A percentile compares a stretch with the other conserved stretches of the same genome.
Evolutionary conservation across 2,888 invertebrate species (phyloP).

Genomic region (Drosophila engyochracea): DNA sequence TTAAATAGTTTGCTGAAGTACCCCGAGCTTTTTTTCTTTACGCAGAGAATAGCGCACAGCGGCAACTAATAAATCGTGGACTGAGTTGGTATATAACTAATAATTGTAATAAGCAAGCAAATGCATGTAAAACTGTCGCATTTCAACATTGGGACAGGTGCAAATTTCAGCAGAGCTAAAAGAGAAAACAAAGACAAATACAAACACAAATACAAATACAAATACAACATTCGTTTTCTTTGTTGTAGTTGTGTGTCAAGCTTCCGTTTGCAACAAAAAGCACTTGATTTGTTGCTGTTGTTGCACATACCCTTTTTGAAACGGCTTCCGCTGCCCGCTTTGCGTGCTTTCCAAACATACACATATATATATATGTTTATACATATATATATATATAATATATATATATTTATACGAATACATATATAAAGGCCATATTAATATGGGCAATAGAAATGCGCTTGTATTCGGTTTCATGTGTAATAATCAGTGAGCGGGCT

Average conservation of each 20-base stretch:
- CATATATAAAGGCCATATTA: conserved; percentile 13
- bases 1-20: neutral
- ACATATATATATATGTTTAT: neutral
- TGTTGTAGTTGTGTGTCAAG: conserved; percentile 26
- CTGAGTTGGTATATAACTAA: conserved; percentile 19
- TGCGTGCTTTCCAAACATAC: conserved; percentile 8
- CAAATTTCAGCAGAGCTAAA: conserved; percentile 35
- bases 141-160: conserved; percentile 59
- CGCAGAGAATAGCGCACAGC: neutral
- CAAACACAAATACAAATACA: conserved; percentile 35
- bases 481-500: conserved; percentile 41
- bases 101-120: conserved; percentile 24
- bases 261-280: conserved; percentile 34
- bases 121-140: conserved; percentile 35
- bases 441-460: conserved; percentile 11
- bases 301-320: conserved; percentile 29
- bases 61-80: conserved; percentile 15
- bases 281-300: conserved; percentile 19
- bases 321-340: conserved; percentile 34
- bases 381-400: conserved; percentile 7
- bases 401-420: conserved; percentile 3
- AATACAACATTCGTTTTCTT: conserved; percentile 36
- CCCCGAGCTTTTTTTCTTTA: neutral
- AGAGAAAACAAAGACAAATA: conserved; percentile 10
- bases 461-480: conserved; percentile 21